Conservation (phyloP, 1,140 invertebrate species). For the Hylaeus volcanicus region DNA sequence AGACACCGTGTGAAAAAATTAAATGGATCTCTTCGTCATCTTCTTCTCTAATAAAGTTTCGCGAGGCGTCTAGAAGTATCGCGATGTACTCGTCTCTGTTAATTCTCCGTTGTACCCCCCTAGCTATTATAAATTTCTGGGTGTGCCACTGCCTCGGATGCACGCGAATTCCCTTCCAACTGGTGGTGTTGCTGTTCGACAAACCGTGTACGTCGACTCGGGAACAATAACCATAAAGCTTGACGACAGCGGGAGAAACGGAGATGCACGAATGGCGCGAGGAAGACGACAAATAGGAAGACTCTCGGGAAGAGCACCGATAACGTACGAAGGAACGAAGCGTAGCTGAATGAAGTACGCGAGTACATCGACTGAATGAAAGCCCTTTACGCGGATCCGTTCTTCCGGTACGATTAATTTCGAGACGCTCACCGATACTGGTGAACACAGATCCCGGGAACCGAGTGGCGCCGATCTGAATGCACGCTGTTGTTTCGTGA, state of each 20-base stretch:
- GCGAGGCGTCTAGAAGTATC: no score
- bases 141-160: background rate
- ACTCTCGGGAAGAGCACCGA: background rate
- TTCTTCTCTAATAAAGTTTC: background rate
- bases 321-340: background rate
- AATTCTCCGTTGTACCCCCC: no score
- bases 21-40: slow-evolving; percentile 3
- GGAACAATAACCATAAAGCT: slow-evolving; percentile 59
- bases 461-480: slow-evolving; percentile 36
- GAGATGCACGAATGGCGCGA: background rate
- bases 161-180: slow-evolving; percentile 31
- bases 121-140: no score
- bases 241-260: slow-evolving; percentile 45
- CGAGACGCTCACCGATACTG: slow-evolving; percentile 15
- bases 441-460: background rate
- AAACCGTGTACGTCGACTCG: slow-evolving; percentile 51
- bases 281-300: background rate
- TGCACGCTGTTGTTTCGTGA: slow-evolving; percentile 50
- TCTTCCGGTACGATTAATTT: slow-evolving; percentile 63
- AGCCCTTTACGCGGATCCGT: slow-evolving; percentile 16
- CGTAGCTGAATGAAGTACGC: slow-evolving; percentile 42
- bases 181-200: slow-evolving; percentile 48
- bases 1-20: no score
- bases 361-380: slow-evolving; percentile 42
- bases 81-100: no score